Evolutionary conservation across 2,113 vertebrate species (phyloP).

Genomic region (Eulacestoma nigropectus): DNA sequence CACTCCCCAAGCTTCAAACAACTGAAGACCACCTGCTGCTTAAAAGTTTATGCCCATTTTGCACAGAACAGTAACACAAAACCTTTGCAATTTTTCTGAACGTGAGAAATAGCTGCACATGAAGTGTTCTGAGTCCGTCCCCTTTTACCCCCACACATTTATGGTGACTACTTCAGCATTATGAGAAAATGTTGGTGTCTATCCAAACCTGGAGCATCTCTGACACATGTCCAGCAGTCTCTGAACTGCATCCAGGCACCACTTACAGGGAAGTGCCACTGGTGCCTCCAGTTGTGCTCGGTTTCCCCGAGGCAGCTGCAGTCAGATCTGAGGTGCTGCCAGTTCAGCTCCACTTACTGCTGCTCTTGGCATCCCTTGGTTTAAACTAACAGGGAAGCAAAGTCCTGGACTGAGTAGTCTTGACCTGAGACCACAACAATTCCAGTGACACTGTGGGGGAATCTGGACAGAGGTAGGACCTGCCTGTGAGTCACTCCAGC

Average conservation of each 20-base stretch:
- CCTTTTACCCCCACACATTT: background rate
- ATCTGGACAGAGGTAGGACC: background rate
- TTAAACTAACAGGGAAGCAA: background rate
- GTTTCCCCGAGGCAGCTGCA: background rate
- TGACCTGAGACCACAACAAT: background rate
- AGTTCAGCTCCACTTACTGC: background rate
- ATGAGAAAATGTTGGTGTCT: background rate
- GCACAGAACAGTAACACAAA: background rate
- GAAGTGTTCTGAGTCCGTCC: background rate
- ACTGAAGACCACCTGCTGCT: background rate
- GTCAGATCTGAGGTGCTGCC: background rate
- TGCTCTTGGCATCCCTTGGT: background rate
- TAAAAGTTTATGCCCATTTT: background rate
- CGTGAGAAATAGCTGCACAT: background rate
- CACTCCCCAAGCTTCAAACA: background rate
- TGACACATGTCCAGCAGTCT: background rate
- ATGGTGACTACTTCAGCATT: rapidly evolving
- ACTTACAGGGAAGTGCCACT: background rate
- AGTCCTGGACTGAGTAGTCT: background rate
- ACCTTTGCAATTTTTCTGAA: background rate
- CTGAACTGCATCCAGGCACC: background rate
- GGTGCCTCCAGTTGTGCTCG: background rate
- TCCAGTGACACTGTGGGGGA: background rate
- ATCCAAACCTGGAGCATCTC: background rate
- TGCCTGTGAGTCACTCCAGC: background rate